These are phyloP conservation scores for Drosophila sucinea DNA, from an alignment of 1,140 invertebrate species.

Conservation along the genomic window DNA sequence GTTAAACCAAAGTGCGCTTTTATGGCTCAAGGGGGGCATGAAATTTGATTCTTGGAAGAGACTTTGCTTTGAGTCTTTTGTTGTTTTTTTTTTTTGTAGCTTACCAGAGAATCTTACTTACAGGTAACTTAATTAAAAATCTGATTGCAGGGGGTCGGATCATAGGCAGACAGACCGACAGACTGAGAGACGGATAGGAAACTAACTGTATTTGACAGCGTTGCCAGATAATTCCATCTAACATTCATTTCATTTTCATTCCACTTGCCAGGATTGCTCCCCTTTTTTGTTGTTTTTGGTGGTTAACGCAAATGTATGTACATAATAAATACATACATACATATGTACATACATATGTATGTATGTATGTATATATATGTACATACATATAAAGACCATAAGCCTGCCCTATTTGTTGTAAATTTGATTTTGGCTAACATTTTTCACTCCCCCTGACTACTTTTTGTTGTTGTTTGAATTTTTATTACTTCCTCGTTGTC, in stretches of 20 bases:
- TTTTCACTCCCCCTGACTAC: conserved; percentile 49
- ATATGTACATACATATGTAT: neutral
- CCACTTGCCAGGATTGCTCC: neutral
- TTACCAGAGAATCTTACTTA: conserved; percentile 29
- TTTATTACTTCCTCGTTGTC: conserved; percentile 42
- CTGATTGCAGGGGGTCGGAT: conserved; percentile 25
- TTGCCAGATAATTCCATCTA: conserved; percentile 39
- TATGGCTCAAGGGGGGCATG: conserved; percentile 50
- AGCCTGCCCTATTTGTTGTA: conserved; percentile 52
- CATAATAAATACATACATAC: neutral
- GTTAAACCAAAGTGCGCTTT: conserved; percentile 58
- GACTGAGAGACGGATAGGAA: conserved; percentile 7
- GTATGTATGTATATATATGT: neutral
- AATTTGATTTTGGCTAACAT: conserved; percentile 69
- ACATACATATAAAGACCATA: conserved; percentile 42
- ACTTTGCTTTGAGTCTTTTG: conserved; percentile 1
- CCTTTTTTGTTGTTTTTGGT: neutral
- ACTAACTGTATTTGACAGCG: conserved; percentile 27
- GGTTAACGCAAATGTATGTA: conserved; percentile 23
- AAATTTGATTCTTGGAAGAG: conserved; percentile 79
- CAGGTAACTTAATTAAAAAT: conserved; percentile 54
- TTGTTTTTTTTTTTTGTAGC: conserved; percentile 66
- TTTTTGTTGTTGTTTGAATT: conserved; percentile 18
- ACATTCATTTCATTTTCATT: conserved; percentile 4
- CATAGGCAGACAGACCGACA: neutral